Evolutionary conservation across 2,113 vertebrate genomes (phyloP).

Genomic region (Ptilorrhoa leucosticta): DNA sequence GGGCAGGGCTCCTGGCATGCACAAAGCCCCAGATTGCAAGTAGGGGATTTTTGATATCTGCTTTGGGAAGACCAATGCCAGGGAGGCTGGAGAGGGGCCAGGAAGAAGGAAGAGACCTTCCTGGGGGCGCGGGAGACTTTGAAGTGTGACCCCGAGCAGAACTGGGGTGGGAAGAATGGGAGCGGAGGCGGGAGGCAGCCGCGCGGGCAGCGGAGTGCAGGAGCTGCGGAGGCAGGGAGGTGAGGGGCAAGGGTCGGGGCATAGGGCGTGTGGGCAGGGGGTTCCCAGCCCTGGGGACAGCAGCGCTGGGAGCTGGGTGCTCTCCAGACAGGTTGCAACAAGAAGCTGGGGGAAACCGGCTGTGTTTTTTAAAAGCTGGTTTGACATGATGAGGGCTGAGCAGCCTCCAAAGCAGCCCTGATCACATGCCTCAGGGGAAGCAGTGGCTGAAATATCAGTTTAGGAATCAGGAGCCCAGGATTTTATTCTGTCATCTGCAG

Average conservation of each 20-base stretch:
- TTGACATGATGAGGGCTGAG: background rate
- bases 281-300: background rate
- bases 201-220: fast-evolving
- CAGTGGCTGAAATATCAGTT: background rate
- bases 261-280: background rate
- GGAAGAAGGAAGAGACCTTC: constrained; percentile 28
- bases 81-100: constrained; percentile 20
- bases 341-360: background rate
- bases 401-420: background rate
- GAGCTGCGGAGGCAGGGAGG: background rate
- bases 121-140: fast-evolving
- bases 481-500: background rate
- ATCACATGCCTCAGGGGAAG: background rate
- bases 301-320: background rate
- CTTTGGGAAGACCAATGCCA: background rate
- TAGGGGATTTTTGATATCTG: constrained; percentile 20
- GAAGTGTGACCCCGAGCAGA: background rate
- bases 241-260: background rate
- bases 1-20: background rate
- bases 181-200: fast-evolving
- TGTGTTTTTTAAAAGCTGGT: background rate
- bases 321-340: background rate
- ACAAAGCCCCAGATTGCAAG: background rate
- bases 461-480: background rate
- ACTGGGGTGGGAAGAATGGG: background rate